Evolutionary conservation across 2,888 invertebrate species (phyloP), one percentile per base, ranked within the genome.

Genomic region (Synergus gifuensis): DNA sequence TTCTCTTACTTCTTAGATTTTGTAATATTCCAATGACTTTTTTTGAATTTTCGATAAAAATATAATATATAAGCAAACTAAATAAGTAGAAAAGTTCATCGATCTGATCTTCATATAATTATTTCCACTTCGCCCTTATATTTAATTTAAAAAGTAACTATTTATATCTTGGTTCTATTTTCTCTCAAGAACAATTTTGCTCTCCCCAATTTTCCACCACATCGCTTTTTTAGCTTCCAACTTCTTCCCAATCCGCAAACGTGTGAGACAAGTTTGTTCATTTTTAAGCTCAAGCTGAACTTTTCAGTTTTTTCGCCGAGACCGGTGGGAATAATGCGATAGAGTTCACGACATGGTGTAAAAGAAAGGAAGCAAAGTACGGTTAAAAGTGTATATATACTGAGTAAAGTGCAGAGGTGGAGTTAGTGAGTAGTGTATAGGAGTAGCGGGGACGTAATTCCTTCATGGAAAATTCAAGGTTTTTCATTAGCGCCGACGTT

Each of bases 391-490:
- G 73, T 73, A 73, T 54, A 36, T 36, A 73, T 73, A 73, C 73
- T 58, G 54, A 36, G 73, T 49, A 73, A 73, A 73, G 73, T 1
- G 36, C 49, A 36, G 69, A 28, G 69, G 36, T 73, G 28, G 49
- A 69, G 69, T 69, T 69, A 49, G 54, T 36, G 14, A 73, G 49
- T 73, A 73, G n/a, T 73, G 69, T 73, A n/a, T n/a, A 73, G 49
- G 64, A 62, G 76, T 76, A 78, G 54, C 42, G 49, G 73, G 83
- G 82, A 86, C 84, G 87, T 89, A 90, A 90, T 90, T 90, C 87
- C 90, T 90, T 90, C 89, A 91, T 91, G 90, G 90, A 91, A 91
- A 91, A 91, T 91, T 91, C 91, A 91, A 90, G 90, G 90, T 91
- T 91, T 91, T 91, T 91, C 91, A 91, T 91, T 91, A 91, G 89